Evolutionary conservation across 1,140 invertebrate species (phyloP).

Genomic region (Hycleus cichorii): DNA sequence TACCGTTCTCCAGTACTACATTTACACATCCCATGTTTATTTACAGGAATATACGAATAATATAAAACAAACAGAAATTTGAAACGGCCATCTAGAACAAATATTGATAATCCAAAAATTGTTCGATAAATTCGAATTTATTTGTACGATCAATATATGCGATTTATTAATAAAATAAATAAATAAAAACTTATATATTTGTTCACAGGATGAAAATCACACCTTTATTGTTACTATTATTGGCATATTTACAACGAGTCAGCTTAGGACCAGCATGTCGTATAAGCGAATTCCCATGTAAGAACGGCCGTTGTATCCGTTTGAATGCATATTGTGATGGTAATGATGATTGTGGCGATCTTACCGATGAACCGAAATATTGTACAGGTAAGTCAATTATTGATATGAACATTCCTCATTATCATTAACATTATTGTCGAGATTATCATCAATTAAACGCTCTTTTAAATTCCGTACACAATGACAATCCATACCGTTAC

Average conservation of each 20-base stretch:
- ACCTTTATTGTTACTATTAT: constrained; percentile 22
- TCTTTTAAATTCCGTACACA: constrained; percentile 15
- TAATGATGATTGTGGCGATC: constrained; percentile 71
- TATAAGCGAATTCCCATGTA: constrained; percentile 76
- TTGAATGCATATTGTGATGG: constrained; percentile 81
- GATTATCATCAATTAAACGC: not conserved
- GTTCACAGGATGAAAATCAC: not conserved
- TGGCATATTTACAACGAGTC: constrained; percentile 25
- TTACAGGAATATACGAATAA: too few relatives aligned
- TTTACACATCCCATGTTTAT: too few relatives aligned
- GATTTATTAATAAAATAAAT: too few relatives aligned
- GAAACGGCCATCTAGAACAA: too few relatives aligned
- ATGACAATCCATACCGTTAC: constrained; percentile 17
- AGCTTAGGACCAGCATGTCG: constrained; percentile 49
- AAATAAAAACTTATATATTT: too few relatives aligned
- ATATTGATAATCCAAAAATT: too few relatives aligned
- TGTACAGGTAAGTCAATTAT: constrained; percentile 58
- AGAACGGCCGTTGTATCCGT: constrained; percentile 70
- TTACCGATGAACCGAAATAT: constrained; percentile 71
- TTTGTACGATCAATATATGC: too few relatives aligned
- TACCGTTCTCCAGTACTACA: too few relatives aligned
- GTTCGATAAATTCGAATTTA: too few relatives aligned
- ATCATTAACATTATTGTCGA: too few relatives aligned
- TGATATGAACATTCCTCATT: too few relatives aligned
- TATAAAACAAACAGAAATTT: too few relatives aligned